phyloP scores from a whole-genome alignment of 2,888 invertebrate genomes.

The Fabriciana adippe region DNA sequence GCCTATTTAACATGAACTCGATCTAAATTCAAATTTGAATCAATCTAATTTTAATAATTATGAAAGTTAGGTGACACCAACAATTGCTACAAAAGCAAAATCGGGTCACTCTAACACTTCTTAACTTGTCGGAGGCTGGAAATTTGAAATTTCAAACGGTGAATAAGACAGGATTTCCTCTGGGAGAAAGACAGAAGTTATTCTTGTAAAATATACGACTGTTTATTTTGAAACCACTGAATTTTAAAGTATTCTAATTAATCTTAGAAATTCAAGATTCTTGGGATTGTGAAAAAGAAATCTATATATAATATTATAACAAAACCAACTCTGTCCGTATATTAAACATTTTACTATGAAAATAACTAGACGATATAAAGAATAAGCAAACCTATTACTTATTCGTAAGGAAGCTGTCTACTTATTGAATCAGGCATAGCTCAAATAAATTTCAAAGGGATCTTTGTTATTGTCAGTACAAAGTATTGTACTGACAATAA shows the following conservation, averaged over 20 bases:
- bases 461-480: too few relatives aligned
- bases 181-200: conserved; percentile 33
- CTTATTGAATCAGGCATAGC: too few relatives aligned
- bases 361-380: too few relatives aligned
- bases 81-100: conserved; percentile 32
- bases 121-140: conserved; percentile 33
- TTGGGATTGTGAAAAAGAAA: background rate
- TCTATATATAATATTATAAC: background rate
- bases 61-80: conserved; percentile 24
- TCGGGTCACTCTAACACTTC: conserved; percentile 32
- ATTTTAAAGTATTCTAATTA: conserved; percentile 31
- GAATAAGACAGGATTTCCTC: conserved; percentile 43
- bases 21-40: background rate
- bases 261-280: conserved; percentile 6
- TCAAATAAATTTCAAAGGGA: too few relatives aligned
- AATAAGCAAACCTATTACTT: too few relatives aligned
- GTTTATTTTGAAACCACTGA: conserved; percentile 31
- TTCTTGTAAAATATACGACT: conserved; percentile 36
- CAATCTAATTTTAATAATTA: conserved; percentile 23
- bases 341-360: too few relatives aligned
- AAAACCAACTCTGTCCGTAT: too few relatives aligned
- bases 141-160: conserved; percentile 46
- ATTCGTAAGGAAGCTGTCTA: too few relatives aligned
- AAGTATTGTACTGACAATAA: too few relatives aligned
- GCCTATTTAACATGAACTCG: background rate